Percentiles rank a stretch among this genome's conserved stretches.
Evolutionary conservation across 2,797 vertebrate species (phyloP).

Genomic region (Enteromius trimaculatus): DNA sequence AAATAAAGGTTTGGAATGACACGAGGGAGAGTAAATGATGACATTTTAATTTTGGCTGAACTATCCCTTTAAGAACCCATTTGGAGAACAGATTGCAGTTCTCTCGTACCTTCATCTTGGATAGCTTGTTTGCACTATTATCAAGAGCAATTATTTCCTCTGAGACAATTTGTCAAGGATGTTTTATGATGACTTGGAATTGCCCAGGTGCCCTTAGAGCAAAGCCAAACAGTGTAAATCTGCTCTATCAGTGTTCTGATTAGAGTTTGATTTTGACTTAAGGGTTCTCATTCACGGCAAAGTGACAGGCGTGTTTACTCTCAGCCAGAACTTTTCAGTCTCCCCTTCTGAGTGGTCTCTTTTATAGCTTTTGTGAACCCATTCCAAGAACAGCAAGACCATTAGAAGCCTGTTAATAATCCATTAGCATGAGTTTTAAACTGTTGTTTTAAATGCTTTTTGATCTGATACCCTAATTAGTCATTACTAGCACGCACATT

Average conservation of each 20-base stretch:
- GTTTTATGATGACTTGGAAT: constrained; percentile 35
- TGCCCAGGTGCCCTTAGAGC: constrained; percentile 63
- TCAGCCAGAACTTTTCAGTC: constrained; percentile 61
- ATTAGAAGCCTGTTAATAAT: constrained; percentile 76
- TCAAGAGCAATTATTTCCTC: constrained; percentile 43
- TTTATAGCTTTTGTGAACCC: constrained; percentile 68
- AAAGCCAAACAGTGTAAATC: constrained; percentile 50
- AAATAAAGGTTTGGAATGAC: not conserved
- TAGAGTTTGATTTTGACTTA: constrained; percentile 61
- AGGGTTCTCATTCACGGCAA: constrained; percentile 60
- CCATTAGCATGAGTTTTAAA: constrained; percentile 72
- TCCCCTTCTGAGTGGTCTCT: constrained; percentile 60
- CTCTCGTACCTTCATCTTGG: constrained; percentile 35
- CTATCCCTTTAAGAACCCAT: constrained; percentile 28
- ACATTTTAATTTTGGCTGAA: constrained; percentile 1
- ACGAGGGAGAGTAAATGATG: constrained; percentile 18
- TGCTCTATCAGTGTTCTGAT: constrained; percentile 58
- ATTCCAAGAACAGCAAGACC: constrained; percentile 73
- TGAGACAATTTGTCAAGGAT: constrained; percentile 43
- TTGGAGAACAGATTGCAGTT: constrained; percentile 45
- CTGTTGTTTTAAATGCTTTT: constrained; percentile 76
- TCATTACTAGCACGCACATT: constrained; percentile 69
- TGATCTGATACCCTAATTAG: constrained; percentile 76
- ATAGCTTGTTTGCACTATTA: constrained; percentile 43
- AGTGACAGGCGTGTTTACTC: constrained; percentile 70